A percentile compares a stretch with the other conserved stretches of the same genome.
Evolutionary conservation across 2,113 vertebrate genomes (phyloP).

Genomic region (Caretta caretta): DNA sequence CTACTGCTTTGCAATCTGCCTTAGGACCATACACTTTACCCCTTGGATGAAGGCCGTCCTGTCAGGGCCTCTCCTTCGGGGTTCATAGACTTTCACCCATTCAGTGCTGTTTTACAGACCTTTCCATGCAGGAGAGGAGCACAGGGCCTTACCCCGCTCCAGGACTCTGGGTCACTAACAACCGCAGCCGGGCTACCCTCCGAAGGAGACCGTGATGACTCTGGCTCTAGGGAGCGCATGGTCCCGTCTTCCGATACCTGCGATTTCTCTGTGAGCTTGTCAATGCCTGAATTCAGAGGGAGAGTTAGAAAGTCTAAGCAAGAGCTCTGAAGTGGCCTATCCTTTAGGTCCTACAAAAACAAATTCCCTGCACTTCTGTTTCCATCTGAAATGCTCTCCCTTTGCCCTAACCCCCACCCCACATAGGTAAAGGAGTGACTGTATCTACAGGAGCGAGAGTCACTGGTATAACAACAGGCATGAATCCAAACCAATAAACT

Average conservation of each 20-base stretch:
- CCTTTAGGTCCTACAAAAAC: not conserved
- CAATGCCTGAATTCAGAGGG: slow-evolving; percentile 84
- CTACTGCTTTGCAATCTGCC: not conserved
- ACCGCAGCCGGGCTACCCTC: slow-evolving; percentile 74
- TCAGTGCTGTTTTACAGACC: not conserved
- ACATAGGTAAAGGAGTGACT: accelerated
- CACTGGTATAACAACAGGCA: not conserved
- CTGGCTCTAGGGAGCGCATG: slow-evolving; percentile 88
- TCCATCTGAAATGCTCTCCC: not conserved
- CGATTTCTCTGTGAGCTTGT: slow-evolving; percentile 97
- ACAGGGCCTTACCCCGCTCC: slow-evolving; percentile 70
- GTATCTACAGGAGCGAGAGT: not conserved
- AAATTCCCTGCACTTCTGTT: not conserved
- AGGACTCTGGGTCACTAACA: slow-evolving; percentile 81
- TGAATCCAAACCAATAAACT: not conserved
- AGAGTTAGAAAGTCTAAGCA: not conserved
- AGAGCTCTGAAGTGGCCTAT: not conserved
- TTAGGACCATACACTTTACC: accelerated
- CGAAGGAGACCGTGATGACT: slow-evolving; percentile 57
- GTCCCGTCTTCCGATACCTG: slow-evolving; percentile 98
- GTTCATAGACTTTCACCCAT: not conserved
- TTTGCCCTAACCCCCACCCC: not conserved
- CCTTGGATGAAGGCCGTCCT: accelerated
- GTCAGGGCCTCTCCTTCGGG: not conserved
- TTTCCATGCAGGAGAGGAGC: not conserved